Evolutionary conservation across 2,113 vertebrate genomes (phyloP).

Genomic region (Neotragus moschatus): DNA sequence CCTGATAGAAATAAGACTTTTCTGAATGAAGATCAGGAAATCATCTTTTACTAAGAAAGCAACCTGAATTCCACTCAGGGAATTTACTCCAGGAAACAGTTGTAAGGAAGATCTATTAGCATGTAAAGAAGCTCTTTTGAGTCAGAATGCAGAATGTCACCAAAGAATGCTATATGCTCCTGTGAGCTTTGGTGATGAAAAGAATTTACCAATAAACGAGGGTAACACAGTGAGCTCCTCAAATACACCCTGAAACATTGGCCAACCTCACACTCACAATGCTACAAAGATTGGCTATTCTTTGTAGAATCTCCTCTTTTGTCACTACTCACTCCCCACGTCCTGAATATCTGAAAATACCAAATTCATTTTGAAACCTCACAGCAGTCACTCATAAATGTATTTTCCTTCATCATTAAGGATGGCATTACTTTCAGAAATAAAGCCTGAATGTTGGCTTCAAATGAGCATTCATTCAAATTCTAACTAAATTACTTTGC

Average conservation of each 20-base stretch:
- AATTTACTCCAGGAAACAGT: slow-evolving; percentile 47
- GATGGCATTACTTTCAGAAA: slow-evolving; percentile 39
- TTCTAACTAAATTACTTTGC: slow-evolving; percentile 64
- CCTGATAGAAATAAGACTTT: slow-evolving; percentile 45
- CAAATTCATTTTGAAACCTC: slow-evolving; percentile 17
- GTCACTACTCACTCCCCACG: background rate
- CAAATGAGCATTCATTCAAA: slow-evolving; percentile 60
- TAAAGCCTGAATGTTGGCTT: slow-evolving; percentile 39
- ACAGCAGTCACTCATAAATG: slow-evolving; percentile 15
- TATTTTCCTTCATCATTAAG: slow-evolving; percentile 46
- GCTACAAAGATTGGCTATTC: background rate
- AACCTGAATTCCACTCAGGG: slow-evolving; percentile 63
- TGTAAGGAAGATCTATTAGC: slow-evolving; percentile 66
- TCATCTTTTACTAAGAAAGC: slow-evolving; percentile 63
- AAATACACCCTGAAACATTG: background rate
- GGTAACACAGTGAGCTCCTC: background rate
- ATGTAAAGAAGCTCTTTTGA: slow-evolving; percentile 71
- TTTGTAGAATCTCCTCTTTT: background rate
- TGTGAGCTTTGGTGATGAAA: background rate
- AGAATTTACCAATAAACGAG: background rate
- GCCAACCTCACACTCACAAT: background rate
- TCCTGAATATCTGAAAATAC: background rate
- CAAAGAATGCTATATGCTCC: slow-evolving; percentile 55
- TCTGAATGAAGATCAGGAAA: slow-evolving; percentile 73
- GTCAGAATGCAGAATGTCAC: slow-evolving; percentile 49